Evolutionary conservation across 37 sponge, comb jelly and placozoan genomes (phyloP).

Genomic region (Spongilla lacustris): DNA sequence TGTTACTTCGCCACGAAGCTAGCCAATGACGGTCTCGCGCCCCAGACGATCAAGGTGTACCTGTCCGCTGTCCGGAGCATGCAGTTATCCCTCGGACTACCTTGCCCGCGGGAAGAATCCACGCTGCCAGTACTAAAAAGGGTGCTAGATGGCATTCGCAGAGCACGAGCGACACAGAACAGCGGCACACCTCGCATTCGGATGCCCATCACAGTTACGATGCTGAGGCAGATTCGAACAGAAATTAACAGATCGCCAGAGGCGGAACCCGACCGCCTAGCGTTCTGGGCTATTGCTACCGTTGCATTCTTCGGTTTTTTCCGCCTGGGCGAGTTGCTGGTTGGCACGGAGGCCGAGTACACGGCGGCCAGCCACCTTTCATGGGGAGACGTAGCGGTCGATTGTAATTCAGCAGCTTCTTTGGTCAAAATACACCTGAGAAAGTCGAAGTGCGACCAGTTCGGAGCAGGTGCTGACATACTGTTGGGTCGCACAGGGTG

Average conservation of each 20-base stretch:
- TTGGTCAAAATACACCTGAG: conserved; percentile 3
- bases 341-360: background rate
- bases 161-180: too few species aligned
- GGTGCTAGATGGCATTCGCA: too few species aligned
- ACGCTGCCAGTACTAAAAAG: too few species aligned
- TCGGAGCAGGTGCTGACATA: conserved; percentile 3
- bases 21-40: background rate
- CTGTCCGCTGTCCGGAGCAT: conserved; percentile 16
- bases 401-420: background rate
- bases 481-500: background rate
- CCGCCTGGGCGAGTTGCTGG: conserved; percentile 35
- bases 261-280: background rate
- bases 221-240: background rate
- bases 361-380: background rate
- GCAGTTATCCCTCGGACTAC: conserved; percentile 19
- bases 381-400: conserved; percentile 2
- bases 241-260: conserved; percentile 3
- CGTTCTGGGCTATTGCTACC: conserved; percentile 21
- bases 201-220: background rate
- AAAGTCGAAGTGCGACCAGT: conserved; percentile 3
- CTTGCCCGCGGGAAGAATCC: conserved; percentile 16
- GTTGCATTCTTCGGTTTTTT: conserved; percentile 22
- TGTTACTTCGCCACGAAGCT: conserved; percentile 11
- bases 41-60: conserved; percentile 6
- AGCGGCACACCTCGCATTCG: too few species aligned